Evolutionary conservation across 1,140 invertebrate genomes (phyloP), one percentile per base, ranked within the genome.

Genomic region (Tetramorium parvispinum): DNA sequence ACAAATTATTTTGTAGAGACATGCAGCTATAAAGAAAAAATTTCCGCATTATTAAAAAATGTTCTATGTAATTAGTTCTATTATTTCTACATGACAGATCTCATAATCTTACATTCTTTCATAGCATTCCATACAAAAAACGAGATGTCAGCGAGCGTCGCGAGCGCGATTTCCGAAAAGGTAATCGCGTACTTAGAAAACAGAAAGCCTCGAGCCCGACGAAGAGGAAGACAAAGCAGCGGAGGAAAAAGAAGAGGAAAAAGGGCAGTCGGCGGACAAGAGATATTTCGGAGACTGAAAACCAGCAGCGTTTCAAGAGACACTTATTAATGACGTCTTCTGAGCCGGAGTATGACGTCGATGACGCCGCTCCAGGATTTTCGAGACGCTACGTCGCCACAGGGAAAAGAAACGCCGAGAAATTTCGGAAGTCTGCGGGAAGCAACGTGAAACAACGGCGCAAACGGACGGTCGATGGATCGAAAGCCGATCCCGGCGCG

Each of bases 401-500:
- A 1, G 65, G 24, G 49, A 11, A 7, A 59, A 55, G 32, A 55
- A 43, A 77, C 40, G 55, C 18, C 2, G 73, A 55, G 46, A 27
- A 70, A 49, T 70, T 59, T 59, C 37, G 37, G 5, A 37, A n/a
- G 6, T 13, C 7, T 4, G 18, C 37, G 21, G 18, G 16, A 4
- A 0, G 11, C 16, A 6, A n/a, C 49, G 24, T 10, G 53, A 27
- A 57, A 57, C 43, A 3, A 13, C 7, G 21, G 18, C 53, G 21
- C 40, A 43, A 6, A 68, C 40, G 40, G 3, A 21, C 5, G 24
- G 27, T 21, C 27, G 79, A 89, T 59, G 89, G 86, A 86, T 66
- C 88, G n/a, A 87, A 91, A 63, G 77, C 89, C 7, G 88, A 87
- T 55, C 77, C 88, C 24, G 89, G 89, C 61, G 87, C 91, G 21